Evolutionary conservation across 2,888 invertebrate species (phyloP).

Genomic region (Synanthedon vespiformis): DNA sequence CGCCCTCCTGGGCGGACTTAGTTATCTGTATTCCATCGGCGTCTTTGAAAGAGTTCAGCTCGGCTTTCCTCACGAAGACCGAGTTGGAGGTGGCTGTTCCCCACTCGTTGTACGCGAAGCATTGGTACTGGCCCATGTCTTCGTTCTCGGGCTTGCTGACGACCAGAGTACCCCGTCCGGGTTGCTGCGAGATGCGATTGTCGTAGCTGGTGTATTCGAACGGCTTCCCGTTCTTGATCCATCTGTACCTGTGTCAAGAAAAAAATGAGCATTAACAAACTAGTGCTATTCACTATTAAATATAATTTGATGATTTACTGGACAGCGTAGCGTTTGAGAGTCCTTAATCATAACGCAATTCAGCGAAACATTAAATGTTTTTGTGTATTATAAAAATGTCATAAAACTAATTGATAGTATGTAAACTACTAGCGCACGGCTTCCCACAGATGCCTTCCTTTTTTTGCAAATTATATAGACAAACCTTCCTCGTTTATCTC

Average conservation of each 20-base stretch:
- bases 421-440: too few relatives aligned
- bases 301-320: too few relatives aligned
- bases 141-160: constrained; percentile 89
- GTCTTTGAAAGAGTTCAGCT: constrained; percentile 86
- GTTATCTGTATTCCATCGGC: constrained; percentile 45
- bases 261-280: not conserved
- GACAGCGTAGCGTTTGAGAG: too few relatives aligned
- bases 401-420: too few relatives aligned
- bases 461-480: too few relatives aligned
- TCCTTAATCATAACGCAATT: too few relatives aligned
- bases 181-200: constrained; percentile 93
- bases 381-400: too few relatives aligned
- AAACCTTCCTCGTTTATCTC: too few relatives aligned
- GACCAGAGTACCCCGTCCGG: constrained; percentile 93
- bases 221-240: constrained; percentile 96
- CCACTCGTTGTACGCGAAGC: constrained; percentile 93
- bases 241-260: constrained; percentile 76
- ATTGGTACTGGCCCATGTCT: constrained; percentile 95
- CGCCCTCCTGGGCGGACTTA: constrained; percentile 81
- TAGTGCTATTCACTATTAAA: too few relatives aligned
- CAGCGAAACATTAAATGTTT: too few relatives aligned
- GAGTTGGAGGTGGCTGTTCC: constrained; percentile 95
- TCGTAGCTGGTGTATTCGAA: constrained; percentile 96
- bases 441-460: too few relatives aligned
- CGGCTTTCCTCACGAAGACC: constrained; percentile 93